Evolutionary conservation across 37 sponge, comb jelly and placozoan species (phyloP).

Genomic region (Eunapius fragilis): DNA sequence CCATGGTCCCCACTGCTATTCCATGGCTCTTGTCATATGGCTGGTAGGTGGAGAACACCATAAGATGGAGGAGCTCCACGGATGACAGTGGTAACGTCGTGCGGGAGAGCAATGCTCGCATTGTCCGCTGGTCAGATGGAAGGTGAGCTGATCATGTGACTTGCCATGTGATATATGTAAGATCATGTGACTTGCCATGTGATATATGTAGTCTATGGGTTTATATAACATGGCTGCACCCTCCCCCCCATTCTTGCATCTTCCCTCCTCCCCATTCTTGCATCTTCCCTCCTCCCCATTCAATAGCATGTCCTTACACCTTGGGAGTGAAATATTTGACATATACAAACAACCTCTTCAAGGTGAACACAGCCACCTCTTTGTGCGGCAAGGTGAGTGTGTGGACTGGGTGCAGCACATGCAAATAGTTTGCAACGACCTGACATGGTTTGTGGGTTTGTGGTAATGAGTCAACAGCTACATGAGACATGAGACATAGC

Average conservation of each 20-base stretch:
- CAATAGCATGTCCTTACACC: conserved; percentile 74
- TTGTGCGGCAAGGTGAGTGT: conserved; percentile 81
- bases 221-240: too few relatives aligned
- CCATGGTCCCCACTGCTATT: neutral
- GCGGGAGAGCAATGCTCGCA: conserved; percentile 89
- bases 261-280: too few relatives aligned
- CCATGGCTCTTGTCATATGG: neutral
- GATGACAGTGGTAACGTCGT: conserved; percentile 79
- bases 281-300: too few relatives aligned
- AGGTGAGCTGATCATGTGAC: conserved; percentile 19
- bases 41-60: conserved; percentile 96
- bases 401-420: too few relatives aligned
- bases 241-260: too few relatives aligned
- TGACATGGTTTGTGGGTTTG: too few relatives aligned
- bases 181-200: neutral
- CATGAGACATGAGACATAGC: too few relatives aligned
- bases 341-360: conserved; percentile 71
- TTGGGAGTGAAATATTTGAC: conserved; percentile 96
- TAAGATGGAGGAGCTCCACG: conserved; percentile 82
- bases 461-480: too few relatives aligned
- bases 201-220: too few relatives aligned
- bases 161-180: conserved; percentile 7
- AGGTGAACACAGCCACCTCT: conserved; percentile 85
- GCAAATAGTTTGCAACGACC: too few relatives aligned
- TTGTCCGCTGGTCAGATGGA: conserved; percentile 96